Base-by-base conservation (phyloP, 1,140 invertebrate genomes). In the Caenorhabditis latens region DNA sequence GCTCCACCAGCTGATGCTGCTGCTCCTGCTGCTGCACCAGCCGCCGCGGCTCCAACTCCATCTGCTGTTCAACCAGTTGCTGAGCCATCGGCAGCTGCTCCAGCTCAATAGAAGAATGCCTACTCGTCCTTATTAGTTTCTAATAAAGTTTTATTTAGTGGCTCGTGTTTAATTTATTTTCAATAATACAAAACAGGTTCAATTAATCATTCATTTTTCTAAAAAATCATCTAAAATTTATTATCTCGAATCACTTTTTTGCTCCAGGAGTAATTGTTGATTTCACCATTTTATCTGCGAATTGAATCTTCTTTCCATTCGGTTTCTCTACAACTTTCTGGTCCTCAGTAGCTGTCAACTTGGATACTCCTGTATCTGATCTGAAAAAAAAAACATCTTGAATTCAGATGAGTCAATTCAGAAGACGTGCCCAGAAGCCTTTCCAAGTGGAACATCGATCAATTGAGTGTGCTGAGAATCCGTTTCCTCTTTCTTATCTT, bases 381-480 rank as follows among this genome's bases (percentile, higher is more conserved):
- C 71, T 79, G n/a, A 50, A 79, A 46, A 19, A 11, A 53, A 11
- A 11, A 2, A 32, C 24, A 67, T 32, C 32, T 32, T 40, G 11
- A n/a, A 75, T 11, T 48, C 5, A 13, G 16, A 40, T 16, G n/a
- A 79, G 7, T 50, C n/a, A 42, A 24, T 79, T 24, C 9, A 50
- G 19, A 48, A 50, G 13, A 50, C 8, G n/a, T 13, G n/a, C 71
- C n/a, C 71, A 5, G 71, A 48, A 53, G 71, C 71, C 9, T 79
- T 79, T 32, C 71, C 71, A 13, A 79, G 46, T 21, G n/a, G 46
- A 48, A 79, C 24, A 13, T 79, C 53, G 46, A 79, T 79, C 2
- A 79, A 11, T 79, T 79, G 46, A 48, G 71, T 79, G 9, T 79
- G 71, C 46, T 79, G 71, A 53, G 71, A 79, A 79, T 79, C 46